Base-by-base conservation (phyloP, 2,113 vertebrate genomes). In the Panurus biarmicus region DNA sequence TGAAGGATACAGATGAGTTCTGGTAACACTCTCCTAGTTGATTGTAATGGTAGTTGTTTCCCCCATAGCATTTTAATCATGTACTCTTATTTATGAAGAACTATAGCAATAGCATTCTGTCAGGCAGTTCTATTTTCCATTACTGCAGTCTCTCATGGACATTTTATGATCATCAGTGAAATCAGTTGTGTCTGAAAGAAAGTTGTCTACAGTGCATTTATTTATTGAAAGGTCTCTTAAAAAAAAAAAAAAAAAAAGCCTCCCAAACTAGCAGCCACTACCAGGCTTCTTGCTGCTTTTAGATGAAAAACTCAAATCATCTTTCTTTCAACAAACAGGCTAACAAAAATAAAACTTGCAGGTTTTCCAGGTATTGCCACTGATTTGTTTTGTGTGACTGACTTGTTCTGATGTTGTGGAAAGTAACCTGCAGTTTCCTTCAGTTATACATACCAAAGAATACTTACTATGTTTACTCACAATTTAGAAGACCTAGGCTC, bases 121-220 rank as follows among this genome's bases (percentile, higher is more conserved):
- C 95, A 96, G 81, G 62, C 45, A 95, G 84, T 94, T 95, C 93
- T 97, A 72, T 97, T 98, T 98, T 97, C 91, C 87, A 94, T 94
- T 97, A 94, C 61, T 93, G 65, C 53, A 91, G 64, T 82, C 58
- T 96, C 76, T 97, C 90, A 91, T 88, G 93, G 94, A 92, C 95
- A 96, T 98, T 97, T 97, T 95, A 92, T 95, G 95, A 97, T 98
- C 90, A 98, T 97, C 97, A 97, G 95, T 98, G 97, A 98, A 98
- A 98, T 98, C 96, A 97, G 85, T 95, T 97, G 88, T 97, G 95
- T 96, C 97, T 97, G 96, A 96, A 82, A 97, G 80, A 88, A 97
- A 94, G 42, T 85, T 94, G n/a, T 93, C 74, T 93, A 73, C 69
- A 95, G 83, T 92, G 96, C 97, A 96, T 97, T 80, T 94, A 92